phyloP scores from a whole-genome alignment of 2,888 invertebrate species.

The Chrysotoxum bicinctum region DNA sequence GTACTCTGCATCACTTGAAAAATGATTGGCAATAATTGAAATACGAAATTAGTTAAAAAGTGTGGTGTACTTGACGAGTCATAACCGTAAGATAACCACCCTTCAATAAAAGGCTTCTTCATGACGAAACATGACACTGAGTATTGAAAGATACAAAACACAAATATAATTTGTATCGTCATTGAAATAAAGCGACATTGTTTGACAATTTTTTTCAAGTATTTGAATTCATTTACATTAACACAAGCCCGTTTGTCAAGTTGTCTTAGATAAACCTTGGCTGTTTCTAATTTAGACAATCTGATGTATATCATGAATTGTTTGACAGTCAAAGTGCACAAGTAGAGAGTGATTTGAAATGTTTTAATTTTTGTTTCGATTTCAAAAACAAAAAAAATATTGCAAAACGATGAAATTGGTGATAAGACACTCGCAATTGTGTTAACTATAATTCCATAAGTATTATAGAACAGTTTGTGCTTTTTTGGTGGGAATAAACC shows the following conservation, averaged over 20 bases:
- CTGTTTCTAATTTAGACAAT: not conserved
- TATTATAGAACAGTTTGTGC: constrained; percentile 24
- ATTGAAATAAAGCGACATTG: constrained; percentile 19
- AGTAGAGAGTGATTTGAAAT: constrained; percentile 26
- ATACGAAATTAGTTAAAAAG: not conserved
- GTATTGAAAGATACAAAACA: constrained; percentile 1
- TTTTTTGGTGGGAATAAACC: constrained; percentile 33
- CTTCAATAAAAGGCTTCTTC: constrained; percentile 33
- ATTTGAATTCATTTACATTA: constrained; percentile 7
- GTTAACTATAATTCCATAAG: constrained; percentile 31
- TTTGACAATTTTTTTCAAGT: constrained; percentile 15
- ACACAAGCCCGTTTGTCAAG: constrained; percentile 31
- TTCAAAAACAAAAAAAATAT: constrained; percentile 29
- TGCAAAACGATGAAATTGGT: constrained; percentile 19
- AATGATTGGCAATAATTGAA: constrained; percentile 4
- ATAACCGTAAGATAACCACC: constrained; percentile 19
- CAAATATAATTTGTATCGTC: constrained; percentile 1
- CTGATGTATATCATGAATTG: constrained; percentile 14
- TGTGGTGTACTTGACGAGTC: not conserved
- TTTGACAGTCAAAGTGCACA: constrained; percentile 23
- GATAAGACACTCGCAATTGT: constrained; percentile 7
- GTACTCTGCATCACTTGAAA: constrained; percentile 24
- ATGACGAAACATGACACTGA: constrained; percentile 3
- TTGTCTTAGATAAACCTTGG: not conserved
- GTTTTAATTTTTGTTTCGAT: constrained; percentile 21